Evolutionary conservation across 2,888 invertebrate species (phyloP), one percentile per base, ranked within the genome.

Genomic region (Alcis repandata): DNA sequence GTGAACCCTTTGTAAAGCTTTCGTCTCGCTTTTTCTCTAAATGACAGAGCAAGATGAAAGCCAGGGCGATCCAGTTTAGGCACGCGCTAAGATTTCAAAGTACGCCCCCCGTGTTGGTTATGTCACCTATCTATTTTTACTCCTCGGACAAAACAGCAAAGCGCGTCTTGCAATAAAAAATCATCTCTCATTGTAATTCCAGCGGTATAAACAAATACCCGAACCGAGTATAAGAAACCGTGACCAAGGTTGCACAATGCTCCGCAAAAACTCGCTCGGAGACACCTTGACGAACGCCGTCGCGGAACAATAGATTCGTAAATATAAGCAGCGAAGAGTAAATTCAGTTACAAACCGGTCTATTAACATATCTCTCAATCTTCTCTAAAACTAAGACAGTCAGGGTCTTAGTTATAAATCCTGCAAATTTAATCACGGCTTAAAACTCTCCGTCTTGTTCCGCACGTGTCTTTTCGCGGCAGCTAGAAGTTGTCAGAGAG

Each of bases 251-350:
- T 63, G 51, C 53, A 57, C 51, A 67, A 63, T 67, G 57, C 59
- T 59, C 58, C 63, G 73, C 71, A 71, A 74, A 74, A 74, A 60
- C 64, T 13, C 13, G 19, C 43, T 17, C 43, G 10, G 62, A 33
- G 59, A 61, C 69, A 67, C 59, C 71, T 69, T 76, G 73, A 76
- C 75, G 69, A 65, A 71, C 59, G 63, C 56, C 60, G 73, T 67
- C 68, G 66, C 54, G 61, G 68, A 69, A 75, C 70, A 73, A 76
- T 76, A 71, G 71, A 75, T 62, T 54, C 57, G 61, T 69, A 65
- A 68, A 58, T 72, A 58, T 60, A 64, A 63, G 63, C 43, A 46
- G n/a, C 32, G 38, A 15, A 17, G 27, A 56, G 33, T 67, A 52
- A 63, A 59, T 59, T 53, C 45, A 38, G 32, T 32, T 19, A 43